phyloP scores from a whole-genome alignment of 30 jellyfish, hydroid and myxozoan species.

The Hydractinia symbiolongicarpus region DNA sequence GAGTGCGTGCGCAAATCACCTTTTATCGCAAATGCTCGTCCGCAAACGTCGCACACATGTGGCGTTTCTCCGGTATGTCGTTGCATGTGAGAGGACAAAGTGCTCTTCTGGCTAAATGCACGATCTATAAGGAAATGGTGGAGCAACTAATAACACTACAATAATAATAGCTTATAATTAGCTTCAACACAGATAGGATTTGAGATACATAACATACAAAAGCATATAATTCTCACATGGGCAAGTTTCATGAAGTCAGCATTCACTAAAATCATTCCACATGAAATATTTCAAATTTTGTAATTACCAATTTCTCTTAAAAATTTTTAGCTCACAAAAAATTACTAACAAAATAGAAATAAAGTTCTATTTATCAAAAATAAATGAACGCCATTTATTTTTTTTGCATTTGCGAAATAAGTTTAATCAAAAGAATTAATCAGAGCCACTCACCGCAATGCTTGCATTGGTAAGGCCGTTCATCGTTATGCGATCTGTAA shows the following conservation, averaged over 20 bases:
- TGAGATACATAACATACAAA: not conserved
- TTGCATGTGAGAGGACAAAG: not conserved
- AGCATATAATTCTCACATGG: too few species aligned
- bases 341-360: too few species aligned
- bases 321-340: too few species aligned
- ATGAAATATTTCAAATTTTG: too few species aligned
- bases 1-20: conserved; percentile 34
- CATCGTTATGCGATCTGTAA: conserved; percentile 22
- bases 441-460: conserved; percentile 13
- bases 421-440: not conserved
- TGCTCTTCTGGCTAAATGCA: conserved; percentile 18
- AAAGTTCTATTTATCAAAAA: too few species aligned
- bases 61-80: conserved; percentile 33
- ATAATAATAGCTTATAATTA: too few species aligned
- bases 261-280: too few species aligned
- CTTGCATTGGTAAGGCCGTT: conserved; percentile 18
- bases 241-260: too few species aligned
- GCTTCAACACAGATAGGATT: not conserved
- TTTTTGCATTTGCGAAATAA: not conserved
- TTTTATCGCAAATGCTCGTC: conserved; percentile 22
- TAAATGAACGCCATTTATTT: too few species aligned
- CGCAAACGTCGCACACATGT: conserved; percentile 26
- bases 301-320: too few species aligned
- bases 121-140: conserved; percentile 9
- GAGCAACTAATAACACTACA: not conserved